Base-by-base conservation (phyloP, 2,888 invertebrate species). In the Sabatieria punctata region DNA sequence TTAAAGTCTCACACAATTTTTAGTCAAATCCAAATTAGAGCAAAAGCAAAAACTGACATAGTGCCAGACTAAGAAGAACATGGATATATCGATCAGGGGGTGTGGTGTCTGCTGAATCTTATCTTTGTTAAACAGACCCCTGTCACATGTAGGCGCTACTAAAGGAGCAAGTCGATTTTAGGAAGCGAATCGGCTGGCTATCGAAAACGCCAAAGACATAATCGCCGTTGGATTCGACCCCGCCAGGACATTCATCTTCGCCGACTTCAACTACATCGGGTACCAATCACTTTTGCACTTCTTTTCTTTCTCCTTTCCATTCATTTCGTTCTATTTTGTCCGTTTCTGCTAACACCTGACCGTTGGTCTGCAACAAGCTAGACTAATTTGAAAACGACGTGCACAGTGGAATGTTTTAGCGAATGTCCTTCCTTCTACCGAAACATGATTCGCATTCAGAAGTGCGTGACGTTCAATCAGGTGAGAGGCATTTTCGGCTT, bases 401-500 rank as follows among this genome's bases (percentile, higher is more conserved):
- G n/a, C n/a, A n/a, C n/a, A n/a, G n/a, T n/a, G n/a, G n/a, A n/a
- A n/a, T n/a, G n/a, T 71, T 73, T 1, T 67, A 85, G 85, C 0
- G 78, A 80, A 65, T 79, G 81, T 61, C 80, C 85, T 36, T 80
- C 80, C 11, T 89, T 95, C 70, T 95, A 93, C 68, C 80, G 79
- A 59, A 95, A 89, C 64, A 81, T 97, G 73, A 75, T 85, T 24
- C 74, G 82, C 55, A 81, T 97, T 61, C 88, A 91, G 68, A 88
- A 82, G 66, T 80, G 81, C 60, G 89, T 97, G 18, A 97, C 93
- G 0, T 89, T 82, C 64, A 99, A 97, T 69, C 95, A 97, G 71
- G 89, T 86, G 1, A 88, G 88, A 65, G 88, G 88, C 3, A 95
- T 97, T 54, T 99, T 99, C 68, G 97, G 97, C 0, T 95, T 99